Evolutionary conservation across 2,113 vertebrate species (phyloP).

Genomic region (Pavo muticus): DNA sequence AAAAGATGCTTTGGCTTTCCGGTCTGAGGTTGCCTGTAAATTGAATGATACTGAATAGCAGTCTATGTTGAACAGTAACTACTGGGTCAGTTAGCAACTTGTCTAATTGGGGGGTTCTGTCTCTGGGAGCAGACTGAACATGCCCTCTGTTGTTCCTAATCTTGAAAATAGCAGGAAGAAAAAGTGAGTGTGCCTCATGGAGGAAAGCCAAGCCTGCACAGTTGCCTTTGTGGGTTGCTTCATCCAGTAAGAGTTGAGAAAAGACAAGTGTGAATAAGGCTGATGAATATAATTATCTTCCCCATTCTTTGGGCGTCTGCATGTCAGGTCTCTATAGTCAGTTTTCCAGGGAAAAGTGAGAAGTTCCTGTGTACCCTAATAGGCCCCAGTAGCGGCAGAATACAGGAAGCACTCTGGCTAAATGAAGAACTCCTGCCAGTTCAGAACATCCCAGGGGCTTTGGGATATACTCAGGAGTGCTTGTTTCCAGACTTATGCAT

Average conservation of each 20-base stretch:
- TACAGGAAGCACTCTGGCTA: neutral
- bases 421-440: neutral
- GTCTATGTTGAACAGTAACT: neutral
- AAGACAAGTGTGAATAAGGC: neutral
- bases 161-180: neutral
- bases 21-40: neutral
- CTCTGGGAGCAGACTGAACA: neutral
- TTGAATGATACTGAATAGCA: neutral
- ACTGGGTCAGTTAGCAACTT: neutral
- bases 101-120: neutral
- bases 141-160: neutral
- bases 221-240: neutral
- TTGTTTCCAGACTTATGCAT: neutral
- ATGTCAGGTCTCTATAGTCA: neutral
- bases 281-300: neutral
- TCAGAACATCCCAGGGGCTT: neutral
- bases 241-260: neutral
- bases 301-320: neutral
- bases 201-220: neutral
- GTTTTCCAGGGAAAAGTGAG: neutral
- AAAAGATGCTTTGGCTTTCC: neutral
- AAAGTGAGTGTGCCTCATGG: neutral
- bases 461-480: neutral
- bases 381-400: neutral
- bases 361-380: neutral